Percentiles rank a stretch among this genome's conserved stretches.
These are phyloP conservation scores for Drosophila fuyamai DNA, from an alignment of 1,140 invertebrate species.

Conservation along the genomic window DNA sequence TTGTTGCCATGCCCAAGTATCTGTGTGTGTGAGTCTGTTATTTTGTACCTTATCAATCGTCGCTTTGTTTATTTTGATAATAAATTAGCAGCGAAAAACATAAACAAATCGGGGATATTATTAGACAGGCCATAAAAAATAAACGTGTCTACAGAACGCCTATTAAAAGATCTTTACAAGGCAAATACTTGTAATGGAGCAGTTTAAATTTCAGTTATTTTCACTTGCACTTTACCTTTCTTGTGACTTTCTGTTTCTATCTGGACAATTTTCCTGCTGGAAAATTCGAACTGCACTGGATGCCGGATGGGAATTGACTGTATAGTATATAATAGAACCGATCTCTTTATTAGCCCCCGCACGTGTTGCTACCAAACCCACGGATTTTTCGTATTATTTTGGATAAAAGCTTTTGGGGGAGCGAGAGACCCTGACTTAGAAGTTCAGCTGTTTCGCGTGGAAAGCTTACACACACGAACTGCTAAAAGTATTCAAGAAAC, in stretches of 20 bases:
- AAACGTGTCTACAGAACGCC: conserved; percentile 1
- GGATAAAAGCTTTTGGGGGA: conserved; percentile 56
- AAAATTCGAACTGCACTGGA: conserved; percentile 33
- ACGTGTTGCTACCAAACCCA: conserved; percentile 34
- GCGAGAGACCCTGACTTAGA: conserved; percentile 46
- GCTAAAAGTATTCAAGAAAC: conserved; percentile 13
- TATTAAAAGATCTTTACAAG: conserved; percentile 2
- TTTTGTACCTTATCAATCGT: conserved; percentile 35
- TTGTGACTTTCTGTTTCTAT: conserved; percentile 25
- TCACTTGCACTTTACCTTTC: conserved; percentile 36
- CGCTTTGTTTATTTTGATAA: conserved; percentile 54
- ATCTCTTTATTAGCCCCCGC: conserved; percentile 13
- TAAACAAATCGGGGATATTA: conserved; percentile 49
- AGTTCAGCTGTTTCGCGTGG: conserved; percentile 2
- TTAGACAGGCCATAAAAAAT: conserved; percentile 1
- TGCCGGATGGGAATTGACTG: conserved; percentile 30
- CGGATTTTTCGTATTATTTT: conserved; percentile 17
- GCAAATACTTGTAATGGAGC: not conserved
- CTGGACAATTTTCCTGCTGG: conserved; percentile 1
- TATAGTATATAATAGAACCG: conserved; percentile 1
- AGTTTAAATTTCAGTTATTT: not conserved
- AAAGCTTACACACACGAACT: conserved; percentile 22
- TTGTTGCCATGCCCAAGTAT: conserved; percentile 25
- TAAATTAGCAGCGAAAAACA: conserved; percentile 49
- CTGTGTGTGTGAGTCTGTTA: conserved; percentile 3